A percentile compares a stretch with the other conserved stretches of the same genome.
Conservation (phyloP, 53 echinoderm and acorn worm genomes). For the Apostichopus leukothele region DNA sequence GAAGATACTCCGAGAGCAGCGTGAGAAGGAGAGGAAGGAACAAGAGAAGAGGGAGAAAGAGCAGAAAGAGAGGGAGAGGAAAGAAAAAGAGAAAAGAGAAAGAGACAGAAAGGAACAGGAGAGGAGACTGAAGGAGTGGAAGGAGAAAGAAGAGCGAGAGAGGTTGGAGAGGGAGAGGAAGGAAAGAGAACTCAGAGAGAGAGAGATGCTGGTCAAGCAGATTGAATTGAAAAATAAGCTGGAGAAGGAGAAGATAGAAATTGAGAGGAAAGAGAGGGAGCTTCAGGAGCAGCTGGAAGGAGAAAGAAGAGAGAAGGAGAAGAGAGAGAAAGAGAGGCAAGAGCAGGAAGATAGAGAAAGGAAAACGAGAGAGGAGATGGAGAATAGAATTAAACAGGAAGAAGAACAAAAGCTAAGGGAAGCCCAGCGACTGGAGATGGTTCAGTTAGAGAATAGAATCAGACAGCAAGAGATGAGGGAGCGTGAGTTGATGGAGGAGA, state of each 20-base stretch:
- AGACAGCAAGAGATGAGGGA: constrained; percentile 27
- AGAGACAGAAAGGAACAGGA: not conserved
- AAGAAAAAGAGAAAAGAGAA: not conserved
- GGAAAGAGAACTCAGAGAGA: not conserved
- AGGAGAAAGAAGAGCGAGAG: not conserved
- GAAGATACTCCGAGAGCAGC: not conserved
- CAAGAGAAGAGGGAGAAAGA: not conserved
- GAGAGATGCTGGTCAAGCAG: not conserved
- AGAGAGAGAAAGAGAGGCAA: not conserved
- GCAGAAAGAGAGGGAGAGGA: constrained; percentile 4
- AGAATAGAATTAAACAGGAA: not conserved
- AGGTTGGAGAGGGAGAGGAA: not conserved
- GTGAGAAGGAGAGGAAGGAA: constrained; percentile 21
- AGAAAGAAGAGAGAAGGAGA: not conserved
- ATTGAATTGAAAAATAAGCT: constrained; percentile 20
- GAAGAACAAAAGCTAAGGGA: not conserved
- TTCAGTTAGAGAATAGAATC: constrained; percentile 24
- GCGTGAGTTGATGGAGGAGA: constrained; percentile 17
- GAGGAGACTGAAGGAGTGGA: not conserved
- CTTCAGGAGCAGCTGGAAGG: not conserved
- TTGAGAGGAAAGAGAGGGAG: not conserved
- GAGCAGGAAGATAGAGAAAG: not conserved
- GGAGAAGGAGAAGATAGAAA: not conserved
- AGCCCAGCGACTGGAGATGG: not conserved
- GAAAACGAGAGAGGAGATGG: not conserved